A percentile compares a stretch with the other conserved stretches of the same genome.
phyloP scores from a whole-genome alignment of 2,888 invertebrate species.

The Cephonodes hylas region DNA sequence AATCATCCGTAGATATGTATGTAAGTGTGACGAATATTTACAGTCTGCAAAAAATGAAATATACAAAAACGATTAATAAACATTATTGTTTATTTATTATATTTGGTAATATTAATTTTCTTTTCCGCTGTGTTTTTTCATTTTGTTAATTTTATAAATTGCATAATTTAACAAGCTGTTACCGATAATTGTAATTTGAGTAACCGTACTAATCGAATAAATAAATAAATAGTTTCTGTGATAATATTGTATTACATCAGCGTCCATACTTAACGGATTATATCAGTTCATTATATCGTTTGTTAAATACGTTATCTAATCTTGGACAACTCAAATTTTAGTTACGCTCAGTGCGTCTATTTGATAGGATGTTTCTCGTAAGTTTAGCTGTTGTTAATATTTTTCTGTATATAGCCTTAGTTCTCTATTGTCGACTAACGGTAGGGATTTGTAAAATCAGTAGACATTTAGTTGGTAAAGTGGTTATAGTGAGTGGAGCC shows the following conservation, averaged over 20 bases:
- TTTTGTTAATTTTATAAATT: too few species aligned
- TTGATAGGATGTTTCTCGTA: conserved; percentile 33
- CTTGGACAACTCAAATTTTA: neutral
- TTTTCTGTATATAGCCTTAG: conserved; percentile 23
- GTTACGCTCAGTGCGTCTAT: neutral
- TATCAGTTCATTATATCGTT: neutral
- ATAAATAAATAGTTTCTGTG: too few species aligned
- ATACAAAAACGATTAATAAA: too few species aligned
- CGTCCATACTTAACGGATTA: neutral
- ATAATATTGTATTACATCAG: neutral
- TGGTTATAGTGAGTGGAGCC: conserved; percentile 91
- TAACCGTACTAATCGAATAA: neutral
- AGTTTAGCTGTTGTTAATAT: conserved; percentile 30
- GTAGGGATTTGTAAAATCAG: conserved; percentile 51
- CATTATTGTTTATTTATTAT: too few species aligned
- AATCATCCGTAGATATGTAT: too few species aligned
- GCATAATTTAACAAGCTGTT: too few species aligned
- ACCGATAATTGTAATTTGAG: too few species aligned
- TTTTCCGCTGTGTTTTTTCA: too few species aligned
- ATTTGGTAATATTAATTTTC: too few species aligned
- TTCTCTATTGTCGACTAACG: conserved; percentile 42
- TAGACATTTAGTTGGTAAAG: conserved; percentile 86
- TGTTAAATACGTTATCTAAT: neutral
- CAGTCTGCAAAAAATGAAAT: too few species aligned
- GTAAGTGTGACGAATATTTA: too few species aligned